Evolutionary conservation across 2,797 vertebrate genomes (phyloP), one percentile per base, ranked within the genome.

Genomic region (Eleutherodactylus coqui): DNA sequence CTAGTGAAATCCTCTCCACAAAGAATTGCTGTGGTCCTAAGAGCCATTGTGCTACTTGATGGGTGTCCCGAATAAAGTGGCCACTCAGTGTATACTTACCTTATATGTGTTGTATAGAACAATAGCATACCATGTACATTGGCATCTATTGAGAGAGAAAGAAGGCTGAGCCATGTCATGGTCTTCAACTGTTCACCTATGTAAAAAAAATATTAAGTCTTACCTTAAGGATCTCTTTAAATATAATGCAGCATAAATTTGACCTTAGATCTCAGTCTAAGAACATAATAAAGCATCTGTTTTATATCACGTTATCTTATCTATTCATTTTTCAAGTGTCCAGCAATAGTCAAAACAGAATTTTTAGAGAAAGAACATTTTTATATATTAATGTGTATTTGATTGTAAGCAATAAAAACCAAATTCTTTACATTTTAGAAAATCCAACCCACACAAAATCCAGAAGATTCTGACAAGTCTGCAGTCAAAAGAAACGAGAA

Each of bases 301-400:
- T 69, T 69, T 69, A 36, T 69, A 69, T 69, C 64, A 69, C 21
- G 17, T 69, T 69, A 69, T 69, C 64, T 69, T 69, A 36, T 58
- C 55, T 58, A 1, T 69, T 36, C 32, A 34, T 69, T 69, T 67
- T 69, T 69, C 16, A 36, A 69, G 2, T 36, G 64, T 69, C 21
- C 4, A 36, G 34, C 62, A 69, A 69, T 16, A 64, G 34, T 69
- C 32, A 69, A 69, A 69, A 16, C 32, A 36, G 34, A 69, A 34
- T 36, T 69, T 36, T 16, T 36, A 36, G 64, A 69, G 17, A 34
- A 67, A 21, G 29, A 38, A 36, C 4, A 36, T 69, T 69, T 69
- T 64, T 34, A 11, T 69, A 38, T 17, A 14, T 64, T 64, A 36
- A 19, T 36, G 5, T 69, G 64, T 6, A 17, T 69, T 69, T 69